Base-by-base conservation (phyloP, 92 coral and sea anemone species). In the Isaurus tuberculatus region DNA sequence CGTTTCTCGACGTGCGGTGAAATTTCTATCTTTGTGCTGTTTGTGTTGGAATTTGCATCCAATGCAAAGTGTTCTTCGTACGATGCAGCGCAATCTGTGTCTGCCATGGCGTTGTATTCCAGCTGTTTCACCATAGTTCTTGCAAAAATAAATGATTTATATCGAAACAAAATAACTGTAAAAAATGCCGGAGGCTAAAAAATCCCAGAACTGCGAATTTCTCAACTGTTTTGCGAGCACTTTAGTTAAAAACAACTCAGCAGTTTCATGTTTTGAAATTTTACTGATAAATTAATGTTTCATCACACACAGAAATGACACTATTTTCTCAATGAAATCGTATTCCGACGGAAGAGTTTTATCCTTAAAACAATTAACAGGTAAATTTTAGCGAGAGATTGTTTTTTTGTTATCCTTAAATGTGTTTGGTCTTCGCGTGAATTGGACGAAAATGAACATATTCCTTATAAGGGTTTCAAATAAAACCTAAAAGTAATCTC, bases 381-480 rank as follows among this genome's bases (percentile, higher is more conserved):
- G 34, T 43, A 60, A 27, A 72, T 13, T 58, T 77, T 29, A 34
- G 15, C 17, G 68, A 19, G 17, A 40, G 14, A 32, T 43, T 34
- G 19, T 34, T 15, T 75, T n/a, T 32, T 77, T 77, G 48, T 57
- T 19, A 1, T 77, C n/a, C 48, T 23, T 57, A 22, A 37, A 55
- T 58, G 64, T 63, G 82, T 36, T 57, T 77, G 82, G 82, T 31
- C 23, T 58, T 58, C 30, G 70, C 26, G 82, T 64, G 82, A 77
- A 60, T 63, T 15, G 23, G 6, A 25, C 53, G 14, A 25, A 25
- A 31, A 33, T 4, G 27, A 57, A 29, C 29, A 37, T 15, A 33
- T 60, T 8, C 53, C 70, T 58, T 33, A 77, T 77, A 77, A 22
- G 66, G 61, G 37, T 11, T 17, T 15, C 42, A 55, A 55, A 55